phyloP scores from a whole-genome alignment of 2,888 invertebrate genomes.

The Enchytraeus crypticus region DNA sequence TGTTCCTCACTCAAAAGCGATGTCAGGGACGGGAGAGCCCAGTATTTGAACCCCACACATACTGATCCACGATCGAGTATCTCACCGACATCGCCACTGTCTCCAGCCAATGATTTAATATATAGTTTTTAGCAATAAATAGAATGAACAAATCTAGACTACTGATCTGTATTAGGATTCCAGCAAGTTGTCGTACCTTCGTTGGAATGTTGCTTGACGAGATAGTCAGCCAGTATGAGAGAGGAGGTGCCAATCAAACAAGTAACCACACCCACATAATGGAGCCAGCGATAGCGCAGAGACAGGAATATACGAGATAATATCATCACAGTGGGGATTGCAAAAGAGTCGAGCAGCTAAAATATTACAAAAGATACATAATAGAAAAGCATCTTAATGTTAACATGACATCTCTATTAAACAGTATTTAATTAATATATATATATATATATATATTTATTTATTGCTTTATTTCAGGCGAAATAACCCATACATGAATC shows the following conservation, averaged over 20 bases:
- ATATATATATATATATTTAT: not conserved
- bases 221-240: constrained; percentile 72
- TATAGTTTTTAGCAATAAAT: too few species aligned
- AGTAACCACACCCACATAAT: constrained; percentile 68
- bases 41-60: too few species aligned
- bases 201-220: constrained; percentile 36
- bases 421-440: not conserved
- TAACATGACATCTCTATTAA: not conserved
- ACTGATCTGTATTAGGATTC: too few species aligned
- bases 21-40: too few species aligned
- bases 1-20: too few species aligned
- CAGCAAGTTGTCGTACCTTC: not conserved
- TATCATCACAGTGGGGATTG: constrained; percentile 70
- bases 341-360: constrained; percentile 75
- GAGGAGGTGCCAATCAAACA: constrained; percentile 74
- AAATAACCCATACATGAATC: too few species aligned
- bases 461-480: too few species aligned
- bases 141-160: too few species aligned
- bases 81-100: too few species aligned
- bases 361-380: constrained; percentile 47
- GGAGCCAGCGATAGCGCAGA: constrained; percentile 65
- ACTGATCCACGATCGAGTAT: too few species aligned
- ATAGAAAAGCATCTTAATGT: too few species aligned
- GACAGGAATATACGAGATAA: constrained; percentile 69
- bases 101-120: too few species aligned